These are phyloP conservation scores for Bergia puertoricense DNA, from an alignment of 92 coral and sea anemone genomes.

Conservation along the genomic window DNA sequence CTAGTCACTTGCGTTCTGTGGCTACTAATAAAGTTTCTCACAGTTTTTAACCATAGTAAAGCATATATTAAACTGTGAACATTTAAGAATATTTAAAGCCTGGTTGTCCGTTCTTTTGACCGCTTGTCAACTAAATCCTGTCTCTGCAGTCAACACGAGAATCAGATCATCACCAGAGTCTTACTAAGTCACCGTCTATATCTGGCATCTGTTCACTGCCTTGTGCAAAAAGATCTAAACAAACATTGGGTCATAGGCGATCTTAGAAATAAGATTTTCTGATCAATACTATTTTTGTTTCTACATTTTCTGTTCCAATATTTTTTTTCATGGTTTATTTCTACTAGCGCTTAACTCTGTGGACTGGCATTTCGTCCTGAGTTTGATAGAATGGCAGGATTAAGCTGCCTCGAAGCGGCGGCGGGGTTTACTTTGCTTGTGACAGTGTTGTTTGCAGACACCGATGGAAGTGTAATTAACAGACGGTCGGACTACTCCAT, in stretches of 20 bases:
- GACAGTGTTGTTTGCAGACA: not conserved
- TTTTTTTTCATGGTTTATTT: conserved; percentile 13
- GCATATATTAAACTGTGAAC: not conserved
- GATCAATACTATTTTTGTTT: conserved; percentile 19
- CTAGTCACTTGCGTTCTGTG: not conserved
- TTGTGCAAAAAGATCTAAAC: conserved; percentile 22
- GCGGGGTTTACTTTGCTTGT: not conserved
- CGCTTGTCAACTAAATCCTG: conserved; percentile 17
- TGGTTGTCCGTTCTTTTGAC: not conserved
- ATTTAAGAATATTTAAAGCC: not conserved
- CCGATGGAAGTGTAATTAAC: conserved; percentile 36
- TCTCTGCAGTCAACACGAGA: not conserved
- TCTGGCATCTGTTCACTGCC: conserved; percentile 37
- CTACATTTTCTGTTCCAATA: not conserved
- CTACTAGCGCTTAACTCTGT: not conserved
- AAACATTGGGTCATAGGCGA: conserved; percentile 42
- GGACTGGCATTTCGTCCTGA: not conserved
- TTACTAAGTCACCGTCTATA: conserved; percentile 25
- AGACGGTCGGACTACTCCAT: conserved; percentile 82
- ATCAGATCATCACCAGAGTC: conserved; percentile 39
- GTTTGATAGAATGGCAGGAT: conserved; percentile 1
- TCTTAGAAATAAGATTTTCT: not conserved
- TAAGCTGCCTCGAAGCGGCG: not conserved
- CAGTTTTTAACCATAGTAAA: not conserved
- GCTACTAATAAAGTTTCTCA: not conserved